Conservation (phyloP, 23 tunicate species). For the Pegea sp. region DNA sequence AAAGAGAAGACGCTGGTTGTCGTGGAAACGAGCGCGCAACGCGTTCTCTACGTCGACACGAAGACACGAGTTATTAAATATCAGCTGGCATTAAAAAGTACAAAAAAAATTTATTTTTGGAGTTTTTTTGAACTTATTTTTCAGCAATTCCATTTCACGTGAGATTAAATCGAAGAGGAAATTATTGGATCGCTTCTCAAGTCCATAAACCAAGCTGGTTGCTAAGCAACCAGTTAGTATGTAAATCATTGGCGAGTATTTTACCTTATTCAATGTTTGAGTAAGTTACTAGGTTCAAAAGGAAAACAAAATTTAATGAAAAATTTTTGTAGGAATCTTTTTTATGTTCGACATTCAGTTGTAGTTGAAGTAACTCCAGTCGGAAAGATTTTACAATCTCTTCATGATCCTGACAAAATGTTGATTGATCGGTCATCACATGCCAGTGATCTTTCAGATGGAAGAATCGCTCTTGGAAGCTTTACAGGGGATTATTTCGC, state of each 20-base stretch:
- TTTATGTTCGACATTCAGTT: slow-evolving; percentile 12
- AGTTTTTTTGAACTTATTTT: too few species aligned
- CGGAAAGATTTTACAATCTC: slow-evolving; percentile 8
- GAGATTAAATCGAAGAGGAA: slow-evolving; percentile 22
- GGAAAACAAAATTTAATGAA: too few species aligned
- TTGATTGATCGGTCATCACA: slow-evolving; percentile 19
- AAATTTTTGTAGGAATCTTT: too few species aligned
- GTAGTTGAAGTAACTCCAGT: slow-evolving; percentile 19
- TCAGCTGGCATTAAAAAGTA: too few species aligned
- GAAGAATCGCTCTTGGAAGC: slow-evolving; percentile 26
- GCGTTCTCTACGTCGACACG: slow-evolving; percentile 31
- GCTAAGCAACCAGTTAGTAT: too few species aligned
- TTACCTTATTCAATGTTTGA: too few species aligned
- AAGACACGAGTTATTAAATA: slow-evolving; percentile 16
- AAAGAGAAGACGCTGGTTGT: slow-evolving; percentile 32
- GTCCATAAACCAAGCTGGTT: too few species aligned
- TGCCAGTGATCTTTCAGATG: slow-evolving; percentile 38
- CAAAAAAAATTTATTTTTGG: too few species aligned
- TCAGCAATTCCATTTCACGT: too few species aligned
- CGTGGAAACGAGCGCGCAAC: slow-evolving; percentile 23
- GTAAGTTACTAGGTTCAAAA: too few species aligned
- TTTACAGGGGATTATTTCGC: slow-evolving; percentile 20
- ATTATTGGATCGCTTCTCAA: slow-evolving; percentile 24
- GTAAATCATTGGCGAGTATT: too few species aligned
- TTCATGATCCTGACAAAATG: slow-evolving; percentile 23